Base-by-base conservation (phyloP, 2,113 vertebrate species). In the Ophthalmolycus amberensis region DNA sequence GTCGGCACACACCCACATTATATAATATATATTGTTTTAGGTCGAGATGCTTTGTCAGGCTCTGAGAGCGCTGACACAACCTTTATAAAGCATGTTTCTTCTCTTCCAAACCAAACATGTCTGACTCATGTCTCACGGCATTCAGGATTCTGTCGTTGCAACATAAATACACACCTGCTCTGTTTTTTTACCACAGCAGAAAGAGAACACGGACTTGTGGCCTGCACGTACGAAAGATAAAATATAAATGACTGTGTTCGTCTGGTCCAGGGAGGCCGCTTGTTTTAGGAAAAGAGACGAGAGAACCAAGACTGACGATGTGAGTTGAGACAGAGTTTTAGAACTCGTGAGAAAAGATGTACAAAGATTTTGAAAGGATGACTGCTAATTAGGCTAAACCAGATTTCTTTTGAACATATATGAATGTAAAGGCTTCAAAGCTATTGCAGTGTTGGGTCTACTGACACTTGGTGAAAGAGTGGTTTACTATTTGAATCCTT, bases 1-100 rank as follows among this genome's bases (percentile, higher is more conserved):
- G 78, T 69, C 92, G 84, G 78, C 85, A 85, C 46, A 89, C 10
- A 50, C 76, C 52, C 22, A 87, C 10, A 67, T 18, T 66, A 71
- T 14, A 27, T 58, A 1, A 58, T 10, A 67, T 22, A 63, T 22
- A 5, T 1, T 7, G 3, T 32, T 34, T 10, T n/a, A 22, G 12
- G 20, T 38, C 3, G 18, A 2, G 18, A 20, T 3, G n/a, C 14
- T 69, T 48, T 52, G 38, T 56, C 58, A 73, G 37, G 25, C 20
- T 50, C 56, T 2, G 1, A 25, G 60, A 68, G 34, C 1, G 14
- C 38, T 63, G 29, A 73, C 75, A 62, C 32, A 56, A 59, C 48
- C 32, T 11, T 72, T 81, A 82, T 29, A n/a, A 68, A 34, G 32
- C 46, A 64, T 37, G 8, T 59, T 18, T 60, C 9, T 63, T 59